These are phyloP conservation scores for Onchidella celtica DNA, from an alignment of 2,888 invertebrate species.

Conservation along the genomic window DNA sequence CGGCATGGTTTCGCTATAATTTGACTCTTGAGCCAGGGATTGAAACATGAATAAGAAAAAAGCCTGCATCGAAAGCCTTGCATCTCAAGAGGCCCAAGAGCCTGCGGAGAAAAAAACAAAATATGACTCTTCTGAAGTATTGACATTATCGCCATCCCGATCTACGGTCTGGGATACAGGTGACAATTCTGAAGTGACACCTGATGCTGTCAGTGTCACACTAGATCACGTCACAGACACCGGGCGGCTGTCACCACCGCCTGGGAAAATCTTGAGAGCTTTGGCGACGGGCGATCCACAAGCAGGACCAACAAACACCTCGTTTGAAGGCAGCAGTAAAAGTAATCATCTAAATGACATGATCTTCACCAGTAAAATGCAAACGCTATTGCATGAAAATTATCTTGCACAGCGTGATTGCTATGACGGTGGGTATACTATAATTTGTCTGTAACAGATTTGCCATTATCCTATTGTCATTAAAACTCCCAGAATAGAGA, in stretches of 20 bases:
- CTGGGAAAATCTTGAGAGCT: not conserved
- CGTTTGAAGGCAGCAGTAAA: too few species aligned
- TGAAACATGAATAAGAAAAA: constrained; percentile 38
- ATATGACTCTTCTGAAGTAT: not conserved
- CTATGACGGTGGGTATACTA: constrained; percentile 24
- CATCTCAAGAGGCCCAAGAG: constrained; percentile 7
- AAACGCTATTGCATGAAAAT: not conserved
- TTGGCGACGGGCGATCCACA: too few species aligned
- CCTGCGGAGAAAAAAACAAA: constrained; percentile 22
- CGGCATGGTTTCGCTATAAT: too few species aligned
- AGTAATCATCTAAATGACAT: constrained; percentile 18
- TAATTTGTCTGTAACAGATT: not conserved
- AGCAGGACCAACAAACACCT: too few species aligned
- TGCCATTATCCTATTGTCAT: not conserved
- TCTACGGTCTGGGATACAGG: not conserved
- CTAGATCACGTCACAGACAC: not conserved
- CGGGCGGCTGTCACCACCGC: not conserved
- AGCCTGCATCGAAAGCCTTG: constrained; percentile 16
- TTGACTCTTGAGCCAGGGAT: too few species aligned
- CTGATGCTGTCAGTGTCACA: not conserved
- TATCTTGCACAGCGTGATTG: not conserved
- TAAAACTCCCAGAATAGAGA: too few species aligned
- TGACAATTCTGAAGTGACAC: not conserved
- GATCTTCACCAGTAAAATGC: not conserved
- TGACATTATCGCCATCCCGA: not conserved